Evolutionary conservation across 2,797 vertebrate genomes (phyloP).

Genomic region (Luscinia luscinia): DNA sequence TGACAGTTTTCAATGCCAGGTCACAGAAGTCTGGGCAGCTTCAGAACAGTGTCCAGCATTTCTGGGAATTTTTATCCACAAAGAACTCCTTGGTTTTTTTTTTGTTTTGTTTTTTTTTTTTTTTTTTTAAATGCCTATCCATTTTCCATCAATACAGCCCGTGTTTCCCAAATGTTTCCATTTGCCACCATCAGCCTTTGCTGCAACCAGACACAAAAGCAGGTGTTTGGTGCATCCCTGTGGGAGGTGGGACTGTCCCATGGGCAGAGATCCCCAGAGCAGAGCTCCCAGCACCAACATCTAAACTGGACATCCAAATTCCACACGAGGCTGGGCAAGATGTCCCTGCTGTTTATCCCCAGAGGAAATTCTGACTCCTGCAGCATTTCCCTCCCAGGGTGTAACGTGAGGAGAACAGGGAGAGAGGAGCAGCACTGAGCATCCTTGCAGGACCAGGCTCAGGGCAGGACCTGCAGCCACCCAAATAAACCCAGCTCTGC

Average conservation of each 20-base stretch:
- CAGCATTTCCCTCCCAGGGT: background rate
- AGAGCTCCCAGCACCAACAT: background rate
- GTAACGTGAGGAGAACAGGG: background rate
- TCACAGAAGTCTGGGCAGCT: background rate
- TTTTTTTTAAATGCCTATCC: background rate
- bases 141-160: background rate
- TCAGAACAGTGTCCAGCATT: background rate
- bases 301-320: background rate
- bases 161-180: background rate
- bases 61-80: background rate
- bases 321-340: fast-evolving
- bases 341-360: background rate
- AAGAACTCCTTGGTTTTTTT: background rate
- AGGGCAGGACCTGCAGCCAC: background rate
- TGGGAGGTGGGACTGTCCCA: background rate
- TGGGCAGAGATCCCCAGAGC: fast-evolving
- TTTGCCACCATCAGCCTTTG: background rate
- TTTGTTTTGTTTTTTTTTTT: too few relatives aligned
- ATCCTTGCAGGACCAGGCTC: background rate
- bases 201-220: fast-evolving
- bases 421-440: background rate
- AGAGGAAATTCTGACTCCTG: background rate
- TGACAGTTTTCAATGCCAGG: background rate
- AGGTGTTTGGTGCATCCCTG: background rate
- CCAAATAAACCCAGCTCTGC: fast-evolving